A percentile compares a stretch with the other conserved stretches of the same genome.
These are phyloP conservation scores for Drosophila infuscata DNA, from an alignment of 2,888 invertebrate species.

Conservation along the genomic window DNA sequence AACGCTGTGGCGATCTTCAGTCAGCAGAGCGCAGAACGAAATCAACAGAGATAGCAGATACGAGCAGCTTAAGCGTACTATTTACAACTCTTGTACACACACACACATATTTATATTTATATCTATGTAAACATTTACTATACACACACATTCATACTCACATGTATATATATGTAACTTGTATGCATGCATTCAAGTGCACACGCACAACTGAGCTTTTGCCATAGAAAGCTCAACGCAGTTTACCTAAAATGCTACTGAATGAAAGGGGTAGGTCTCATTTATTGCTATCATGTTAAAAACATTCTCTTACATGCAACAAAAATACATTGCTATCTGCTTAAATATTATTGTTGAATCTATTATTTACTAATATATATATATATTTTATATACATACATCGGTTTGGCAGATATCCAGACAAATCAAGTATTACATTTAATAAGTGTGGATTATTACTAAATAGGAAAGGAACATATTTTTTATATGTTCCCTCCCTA, in stretches of 20 bases:
- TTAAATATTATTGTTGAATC: background rate
- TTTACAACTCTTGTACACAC: background rate
- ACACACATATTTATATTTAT: background rate
- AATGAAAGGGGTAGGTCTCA: slow-evolving; percentile 3
- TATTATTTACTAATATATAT: background rate
- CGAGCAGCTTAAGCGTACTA: slow-evolving; percentile 27
- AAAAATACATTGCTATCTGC: background rate
- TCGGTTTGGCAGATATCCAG: too few relatives aligned
- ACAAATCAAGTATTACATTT: background rate
- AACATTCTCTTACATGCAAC: background rate
- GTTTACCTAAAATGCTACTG: slow-evolving; percentile 30
- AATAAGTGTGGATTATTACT: background rate
- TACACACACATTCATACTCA: background rate
- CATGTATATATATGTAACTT: background rate
- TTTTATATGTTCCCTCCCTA: background rate
- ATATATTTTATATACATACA: background rate
- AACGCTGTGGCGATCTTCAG: slow-evolving; percentile 47
- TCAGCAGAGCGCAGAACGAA: slow-evolving; percentile 19
- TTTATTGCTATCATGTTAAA: background rate
- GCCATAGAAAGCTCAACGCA: slow-evolving; percentile 34
- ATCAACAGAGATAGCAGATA: slow-evolving; percentile 36
- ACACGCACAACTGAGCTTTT: slow-evolving; percentile 45
- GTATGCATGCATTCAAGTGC: slow-evolving; percentile 30
- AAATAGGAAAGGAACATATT: background rate
- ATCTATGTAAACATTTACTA: background rate